These are phyloP conservation scores for Atethmia centrago DNA, from an alignment of 2,888 invertebrate genomes.

Conservation along the genomic window DNA sequence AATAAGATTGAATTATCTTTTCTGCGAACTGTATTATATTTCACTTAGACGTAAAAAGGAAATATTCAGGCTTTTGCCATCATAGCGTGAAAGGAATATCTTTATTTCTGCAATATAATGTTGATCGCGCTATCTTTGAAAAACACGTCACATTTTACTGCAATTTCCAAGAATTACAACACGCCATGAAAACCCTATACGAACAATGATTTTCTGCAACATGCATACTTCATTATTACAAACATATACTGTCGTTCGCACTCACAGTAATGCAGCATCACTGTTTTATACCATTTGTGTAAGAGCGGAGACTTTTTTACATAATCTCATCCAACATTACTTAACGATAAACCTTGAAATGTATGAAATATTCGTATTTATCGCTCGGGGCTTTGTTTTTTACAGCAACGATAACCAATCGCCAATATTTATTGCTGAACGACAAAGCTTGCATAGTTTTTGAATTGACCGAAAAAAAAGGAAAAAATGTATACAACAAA, in stretches of 20 bases:
- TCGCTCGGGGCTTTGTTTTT: slow-evolving; percentile 23
- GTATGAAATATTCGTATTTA: slow-evolving; percentile 34
- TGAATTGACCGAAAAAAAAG: slow-evolving; percentile 30
- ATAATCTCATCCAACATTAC: slow-evolving; percentile 41
- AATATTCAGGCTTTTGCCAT: background rate
- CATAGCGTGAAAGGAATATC: background rate
- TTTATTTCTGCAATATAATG: background rate
- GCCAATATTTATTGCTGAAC: slow-evolving; percentile 40
- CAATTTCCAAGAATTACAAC: background rate
- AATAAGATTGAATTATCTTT: slow-evolving; percentile 38
- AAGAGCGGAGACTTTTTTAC: slow-evolving; percentile 39
- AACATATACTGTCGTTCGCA: slow-evolving; percentile 49
- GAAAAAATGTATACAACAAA: background rate
- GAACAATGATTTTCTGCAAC: slow-evolving; percentile 54
- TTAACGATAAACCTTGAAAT: slow-evolving; percentile 40
- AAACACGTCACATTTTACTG: background rate
- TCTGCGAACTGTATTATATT: slow-evolving; percentile 8
- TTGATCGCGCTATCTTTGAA: background rate
- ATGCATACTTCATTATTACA: slow-evolving; percentile 57
- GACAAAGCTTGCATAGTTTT: slow-evolving; percentile 12
- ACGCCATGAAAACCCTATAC: slow-evolving; percentile 48
- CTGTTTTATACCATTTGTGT: slow-evolving; percentile 54
- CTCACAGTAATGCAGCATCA: slow-evolving; percentile 54
- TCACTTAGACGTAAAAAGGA: slow-evolving; percentile 12
- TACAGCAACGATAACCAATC: slow-evolving; percentile 26